Conservation (phyloP, 53 echinoderm and acorn worm species). For the Temnopleurus reevesii region DNA sequence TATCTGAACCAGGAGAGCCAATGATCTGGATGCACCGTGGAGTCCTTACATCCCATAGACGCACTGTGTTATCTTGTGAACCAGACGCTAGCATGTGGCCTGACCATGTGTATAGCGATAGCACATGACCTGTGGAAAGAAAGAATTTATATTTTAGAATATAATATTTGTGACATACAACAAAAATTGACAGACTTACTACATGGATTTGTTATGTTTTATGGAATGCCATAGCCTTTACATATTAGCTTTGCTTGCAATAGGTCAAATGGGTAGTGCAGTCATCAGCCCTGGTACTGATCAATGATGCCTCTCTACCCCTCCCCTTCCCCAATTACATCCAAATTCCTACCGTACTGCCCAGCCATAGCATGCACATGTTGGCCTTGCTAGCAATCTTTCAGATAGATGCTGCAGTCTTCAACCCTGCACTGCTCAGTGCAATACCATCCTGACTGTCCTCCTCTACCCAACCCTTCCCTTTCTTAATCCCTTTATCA, state of each 20-base stretch:
- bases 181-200: too few species aligned
- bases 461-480: too few species aligned
- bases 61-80: constrained; percentile 91
- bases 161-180: too few species aligned
- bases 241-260: constrained; percentile 69
- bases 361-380: constrained; percentile 80
- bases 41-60: constrained; percentile 92
- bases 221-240: constrained; percentile 82
- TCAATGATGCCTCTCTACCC: constrained; percentile 65
- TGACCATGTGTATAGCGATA: constrained; percentile 84
- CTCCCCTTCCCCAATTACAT: too few species aligned
- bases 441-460: constrained; percentile 71
- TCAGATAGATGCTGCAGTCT: constrained; percentile 89
- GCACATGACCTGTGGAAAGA: constrained; percentile 76
- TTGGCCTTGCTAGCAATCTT: constrained; percentile 77
- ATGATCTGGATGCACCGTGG: constrained; percentile 93
- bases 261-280: constrained; percentile 87
- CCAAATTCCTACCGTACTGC: constrained; percentile 70
- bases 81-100: constrained; percentile 88
- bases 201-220: too few species aligned
- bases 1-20: constrained; percentile 96
- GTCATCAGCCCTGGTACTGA: constrained; percentile 91
- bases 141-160: not conserved
- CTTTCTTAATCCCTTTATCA: not conserved
- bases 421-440: constrained; percentile 96